These are phyloP conservation scores for Fistularia commersonii DNA, from an alignment of 2,797 vertebrate genomes.

Conservation along the genomic window DNA sequence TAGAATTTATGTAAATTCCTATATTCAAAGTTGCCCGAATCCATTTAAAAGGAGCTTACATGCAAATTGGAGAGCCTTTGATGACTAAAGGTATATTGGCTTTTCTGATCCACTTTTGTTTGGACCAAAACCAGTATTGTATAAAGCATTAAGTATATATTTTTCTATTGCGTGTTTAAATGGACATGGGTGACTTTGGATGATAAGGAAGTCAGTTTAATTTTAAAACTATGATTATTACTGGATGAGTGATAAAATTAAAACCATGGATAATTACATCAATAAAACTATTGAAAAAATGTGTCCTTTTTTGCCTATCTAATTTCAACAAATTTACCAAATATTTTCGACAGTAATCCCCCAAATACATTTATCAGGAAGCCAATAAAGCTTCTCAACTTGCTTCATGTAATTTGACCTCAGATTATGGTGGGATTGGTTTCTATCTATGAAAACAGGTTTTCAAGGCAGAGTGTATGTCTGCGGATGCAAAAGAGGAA, in stretches of 20 bases:
- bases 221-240: conserved; percentile 99
- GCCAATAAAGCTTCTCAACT: too few species aligned
- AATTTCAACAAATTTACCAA: too few species aligned
- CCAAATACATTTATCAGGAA: too few species aligned
- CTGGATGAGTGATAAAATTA: conserved; percentile 98
- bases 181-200: conserved; percentile 99
- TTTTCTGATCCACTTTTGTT: conserved; percentile 99
- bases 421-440: too few species aligned
- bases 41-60: conserved; percentile 99
- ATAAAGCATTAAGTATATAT: conserved; percentile 99
- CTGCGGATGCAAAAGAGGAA: too few species aligned
- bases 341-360: too few species aligned
- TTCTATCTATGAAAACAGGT: too few species aligned
- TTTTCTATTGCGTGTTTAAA: conserved; percentile 99
- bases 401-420: too few species aligned
- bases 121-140: conserved; percentile 99
- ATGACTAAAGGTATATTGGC: conserved; percentile 98
- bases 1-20: conserved; percentile 99
- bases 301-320: conserved; percentile 1
- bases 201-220: conserved; percentile 99
- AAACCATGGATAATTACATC: conserved; percentile 98
- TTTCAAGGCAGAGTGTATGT: too few species aligned
- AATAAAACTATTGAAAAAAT: conserved; percentile 90
- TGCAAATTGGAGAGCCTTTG: conserved; percentile 99
- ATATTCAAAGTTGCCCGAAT: conserved; percentile 99